phyloP scores from a whole-genome alignment of 2,888 invertebrate genomes.

The Campoplex capitator region DNA sequence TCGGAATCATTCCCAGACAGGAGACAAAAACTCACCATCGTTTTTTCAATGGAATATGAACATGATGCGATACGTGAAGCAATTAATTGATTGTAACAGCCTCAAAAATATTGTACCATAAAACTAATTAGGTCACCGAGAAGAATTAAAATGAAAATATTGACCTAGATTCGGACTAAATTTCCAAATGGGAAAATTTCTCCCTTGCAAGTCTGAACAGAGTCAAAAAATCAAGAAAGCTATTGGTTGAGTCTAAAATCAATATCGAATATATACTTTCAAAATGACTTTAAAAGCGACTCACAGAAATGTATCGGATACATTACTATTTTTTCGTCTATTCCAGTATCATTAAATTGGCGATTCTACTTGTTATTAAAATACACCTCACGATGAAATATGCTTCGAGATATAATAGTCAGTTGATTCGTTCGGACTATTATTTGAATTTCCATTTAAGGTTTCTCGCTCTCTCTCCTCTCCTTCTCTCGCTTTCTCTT shows the following conservation, averaged over 20 bases:
- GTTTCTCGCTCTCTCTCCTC: background rate
- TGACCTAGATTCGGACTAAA: background rate
- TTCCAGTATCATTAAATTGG: background rate
- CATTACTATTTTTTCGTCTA: no score
- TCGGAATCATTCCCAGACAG: background rate
- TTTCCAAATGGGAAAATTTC: no score
- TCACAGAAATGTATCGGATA: no score
- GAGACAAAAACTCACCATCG: background rate
- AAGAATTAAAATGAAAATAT: background rate
- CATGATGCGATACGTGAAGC: background rate
- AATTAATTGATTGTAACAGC: background rate
- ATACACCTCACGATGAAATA: background rate
- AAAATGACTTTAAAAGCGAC: background rate
- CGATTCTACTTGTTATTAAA: background rate
- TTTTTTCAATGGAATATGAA: background rate
- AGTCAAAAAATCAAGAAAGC: background rate
- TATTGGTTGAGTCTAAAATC: no score
- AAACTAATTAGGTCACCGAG: background rate
- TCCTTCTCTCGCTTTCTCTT: constrained; percentile 1
- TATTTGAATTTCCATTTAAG: constrained; percentile 56
- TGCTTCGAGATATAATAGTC: constrained; percentile 45
- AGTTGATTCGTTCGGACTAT: constrained; percentile 52
- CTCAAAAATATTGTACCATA: background rate
- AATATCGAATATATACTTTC: no score
- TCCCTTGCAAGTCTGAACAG: background rate